Percentiles rank a stretch among this genome's conserved stretches.
Conservation (phyloP, 64 coral and sea anemone species). For the Porites australiensis region DNA sequence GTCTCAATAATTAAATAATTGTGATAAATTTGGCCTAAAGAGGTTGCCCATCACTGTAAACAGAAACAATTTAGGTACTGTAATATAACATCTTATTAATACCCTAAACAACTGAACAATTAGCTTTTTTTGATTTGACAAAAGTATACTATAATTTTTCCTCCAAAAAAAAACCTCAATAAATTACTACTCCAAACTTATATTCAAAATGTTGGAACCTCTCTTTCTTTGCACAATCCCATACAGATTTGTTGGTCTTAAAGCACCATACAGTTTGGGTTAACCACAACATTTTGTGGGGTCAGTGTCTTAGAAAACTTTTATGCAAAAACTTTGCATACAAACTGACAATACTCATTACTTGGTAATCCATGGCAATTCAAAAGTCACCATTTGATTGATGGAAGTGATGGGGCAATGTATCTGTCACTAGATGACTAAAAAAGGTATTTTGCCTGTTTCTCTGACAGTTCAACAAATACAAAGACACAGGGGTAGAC, state of each 20-base stretch:
- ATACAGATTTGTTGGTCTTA: background rate
- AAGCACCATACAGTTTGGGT: background rate
- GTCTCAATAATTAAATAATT: background rate
- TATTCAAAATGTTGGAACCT: background rate
- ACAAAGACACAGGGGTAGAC: too few species aligned
- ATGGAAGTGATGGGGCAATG: too few species aligned
- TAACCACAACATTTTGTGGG: background rate
- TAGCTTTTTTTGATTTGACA: background rate
- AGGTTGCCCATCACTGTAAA: background rate
- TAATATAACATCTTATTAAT: background rate
- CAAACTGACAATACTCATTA: too few species aligned
- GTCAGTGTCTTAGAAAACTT: too few species aligned
- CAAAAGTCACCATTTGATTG: too few species aligned
- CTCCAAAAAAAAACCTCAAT: background rate
- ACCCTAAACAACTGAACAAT: background rate
- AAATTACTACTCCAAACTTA: background rate
- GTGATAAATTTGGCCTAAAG: background rate
- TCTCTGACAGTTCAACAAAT: too few species aligned
- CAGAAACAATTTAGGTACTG: background rate
- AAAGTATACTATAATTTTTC: background rate
- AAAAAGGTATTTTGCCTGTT: too few species aligned
- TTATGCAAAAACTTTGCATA: too few species aligned
- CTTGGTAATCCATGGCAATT: too few species aligned
- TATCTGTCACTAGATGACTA: too few species aligned
- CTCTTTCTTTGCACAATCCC: background rate